Evolutionary conservation across 2,113 vertebrate genomes (phyloP), one percentile per base, ranked within the genome.

Genomic region (Phodopus roborovskii): DNA sequence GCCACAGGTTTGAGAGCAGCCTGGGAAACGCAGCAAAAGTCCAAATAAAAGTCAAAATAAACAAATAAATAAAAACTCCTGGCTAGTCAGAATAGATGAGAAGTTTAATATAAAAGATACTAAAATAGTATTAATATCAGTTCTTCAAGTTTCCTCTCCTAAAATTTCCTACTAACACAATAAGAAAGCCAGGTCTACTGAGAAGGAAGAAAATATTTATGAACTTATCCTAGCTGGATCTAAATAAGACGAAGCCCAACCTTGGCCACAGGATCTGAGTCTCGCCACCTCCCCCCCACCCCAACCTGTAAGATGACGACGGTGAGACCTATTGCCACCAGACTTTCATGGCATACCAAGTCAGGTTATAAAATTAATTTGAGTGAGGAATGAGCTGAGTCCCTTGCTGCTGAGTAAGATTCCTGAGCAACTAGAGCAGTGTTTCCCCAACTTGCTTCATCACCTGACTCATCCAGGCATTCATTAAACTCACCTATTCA

Each of bases 41-140:
- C 39, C 4, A 45, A 7, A n/a, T n/a, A n/a, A n/a, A n/a, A n/a
- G 17, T 60, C 53, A 20, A 60, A 42, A 88, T 7, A 53, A 71
- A 71, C 16, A 71, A 71, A 87, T 3, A 53, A 58, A 53, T n/a
- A 53, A 48, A 50, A 86, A 77, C 19, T 33, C 53, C 58, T 71
- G 45, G 84, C 73, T 74, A 45, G 58, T 88, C 17, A 66, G 28
- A 88, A 19, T 36, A 48, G 36, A 42, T 30, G 66, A 84, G 70
- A 75, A 19, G 33, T 68, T 95, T 94, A 70, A 56, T 64, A 77
- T 60, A 78, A 96, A 91, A 89, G 58, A 33, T 11, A 62, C 3
- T n/a, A 45, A 83, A 90, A 19, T 15, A n/a, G 48, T 20, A 77
- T 53, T 36, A n/a, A 81, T 68, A 50, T 75, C 1, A 88, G 45